A percentile compares a stretch with the other conserved stretches of the same genome.
Conservation (phyloP, 2,113 vertebrate genomes). For the Hyaena hyaena region DNA sequence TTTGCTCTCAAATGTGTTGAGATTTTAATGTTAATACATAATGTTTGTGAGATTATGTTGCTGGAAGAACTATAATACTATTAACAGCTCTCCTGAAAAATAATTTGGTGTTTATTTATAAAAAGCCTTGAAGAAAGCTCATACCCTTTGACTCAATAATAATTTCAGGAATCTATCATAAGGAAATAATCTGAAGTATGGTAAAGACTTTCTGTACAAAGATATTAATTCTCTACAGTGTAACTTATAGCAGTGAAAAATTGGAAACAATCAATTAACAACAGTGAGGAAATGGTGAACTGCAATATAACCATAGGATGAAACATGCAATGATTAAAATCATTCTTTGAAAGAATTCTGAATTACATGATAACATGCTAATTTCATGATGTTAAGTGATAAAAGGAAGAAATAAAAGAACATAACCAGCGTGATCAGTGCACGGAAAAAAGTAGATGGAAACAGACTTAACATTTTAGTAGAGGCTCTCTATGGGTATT, state of each 20-base stretch:
- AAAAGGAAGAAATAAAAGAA: neutral
- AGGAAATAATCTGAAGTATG: conserved; percentile 28
- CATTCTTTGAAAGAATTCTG: neutral
- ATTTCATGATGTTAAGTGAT: neutral
- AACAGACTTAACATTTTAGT: neutral
- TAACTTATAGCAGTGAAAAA: conserved; percentile 30
- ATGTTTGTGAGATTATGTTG: neutral
- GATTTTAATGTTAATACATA: neutral
- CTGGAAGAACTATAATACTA: neutral
- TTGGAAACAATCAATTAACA: neutral
- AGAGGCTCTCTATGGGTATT: neutral
- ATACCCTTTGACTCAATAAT: neutral
- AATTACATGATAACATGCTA: neutral
- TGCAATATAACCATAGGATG: neutral
- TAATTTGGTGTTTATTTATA: neutral
- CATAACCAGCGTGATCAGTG: neutral
- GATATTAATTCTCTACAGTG: neutral
- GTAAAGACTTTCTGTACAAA: neutral
- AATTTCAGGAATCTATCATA: neutral
- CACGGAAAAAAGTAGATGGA: neutral
- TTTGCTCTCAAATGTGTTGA: neutral
- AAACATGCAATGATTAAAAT: conserved; percentile 18
- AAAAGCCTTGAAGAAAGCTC: conserved; percentile 27
- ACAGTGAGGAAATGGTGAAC: neutral
- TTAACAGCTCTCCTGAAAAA: neutral